Base-by-base conservation (phyloP, 2,888 invertebrate species). In the Zelleria hepariella region DNA sequence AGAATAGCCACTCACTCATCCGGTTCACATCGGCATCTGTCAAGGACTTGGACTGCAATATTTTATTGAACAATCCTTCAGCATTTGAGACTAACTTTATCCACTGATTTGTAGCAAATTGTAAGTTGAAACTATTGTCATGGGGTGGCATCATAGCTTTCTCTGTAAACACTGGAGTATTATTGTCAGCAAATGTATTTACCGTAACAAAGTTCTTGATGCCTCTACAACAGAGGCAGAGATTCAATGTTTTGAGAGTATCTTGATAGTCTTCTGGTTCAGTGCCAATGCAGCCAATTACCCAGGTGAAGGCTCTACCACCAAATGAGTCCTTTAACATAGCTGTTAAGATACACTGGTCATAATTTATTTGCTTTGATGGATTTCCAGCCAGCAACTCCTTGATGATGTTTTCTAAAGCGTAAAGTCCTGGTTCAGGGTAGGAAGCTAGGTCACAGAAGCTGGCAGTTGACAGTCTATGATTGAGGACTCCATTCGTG, bases 51-150 rank as follows among this genome's bases (percentile, higher is more conserved):
- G 92, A 93, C 18, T 91, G 90, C 57, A 95, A 89, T 52, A 96
- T 90, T 77, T 91, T 94, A 78, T 93, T 92, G 79, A 94, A 94
- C n/a, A 96, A 80, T 23, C 94, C 94, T 74, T 96, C 96, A 2
- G 96, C 96, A 86, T 95, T 95, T 3, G 94, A 91, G 5, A 96
- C 95, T 62, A 96, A 78, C 75, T 95, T 95, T 24, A 94, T 91
- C 92, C 95, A 93, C 67, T 96, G 96, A 61, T 93, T 90, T 15
- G 95, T 94, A 15, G 95, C 95, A 87, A 96, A 95, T 77, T 95
- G 94, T 60, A 95, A 79, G 48, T 94, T 94, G 74, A 95, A 94
- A 69, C 82, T 81, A 66, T 77, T 85, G 47, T 86, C 86, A 60
- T 67, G 57, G 62, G 74, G 66, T 60, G 79, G 80, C 59, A 80